Evolutionary conservation across 64 coral and sea anemone genomes (phyloP), one percentile per base, ranked within the genome.

Genomic region (Pocillopora verrucosa): DNA sequence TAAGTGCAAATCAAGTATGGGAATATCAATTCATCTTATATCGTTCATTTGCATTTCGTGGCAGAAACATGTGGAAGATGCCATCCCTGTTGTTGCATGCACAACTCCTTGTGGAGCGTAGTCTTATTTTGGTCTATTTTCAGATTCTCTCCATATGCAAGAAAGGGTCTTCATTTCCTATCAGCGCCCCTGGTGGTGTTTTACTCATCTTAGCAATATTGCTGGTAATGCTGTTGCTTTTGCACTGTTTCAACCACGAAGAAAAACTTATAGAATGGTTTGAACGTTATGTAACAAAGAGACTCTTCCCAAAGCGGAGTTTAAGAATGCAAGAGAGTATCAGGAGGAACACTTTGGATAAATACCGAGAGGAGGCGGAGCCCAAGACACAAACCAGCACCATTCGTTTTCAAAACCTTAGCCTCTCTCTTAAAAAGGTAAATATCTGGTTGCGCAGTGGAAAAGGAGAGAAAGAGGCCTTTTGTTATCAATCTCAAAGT

Each of bases 341-440:
- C n/a, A n/a, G n/a, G n/a, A n/a, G n/a, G n/a, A n/a, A n/a, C n/a
- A n/a, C n/a, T n/a, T n/a, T n/a, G n/a, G n/a, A n/a, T n/a, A n/a
- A n/a, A 78, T 56, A 59, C 19, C 37, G 76, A 59, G 76, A 59
- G 34, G 76, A 36, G 16, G 34, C 76, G 3, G 7, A 17, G 10
- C 87, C 87, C 3, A 89, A 79, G 61, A 30, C 62, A 34, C 20
- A 76, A 19, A 75, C 72, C 30, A 79, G 78, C 59, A 68, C 76
- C 74, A 64, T 89, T 20, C 58, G 63, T 9, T 89, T 78, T 57
- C 14, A 79, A 20, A 45, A 89, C 13, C 87, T 89, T 4, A 89
- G 87, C 58, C 75, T 89, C 3, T 62, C 69, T 89, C 59, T 89
- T 1, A 78, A 89, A 30, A 76, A 89, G 87, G 87, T 89, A 60